phyloP scores from a whole-genome alignment of 2,888 invertebrate species.

The Kryphioiulus occultus region DNA sequence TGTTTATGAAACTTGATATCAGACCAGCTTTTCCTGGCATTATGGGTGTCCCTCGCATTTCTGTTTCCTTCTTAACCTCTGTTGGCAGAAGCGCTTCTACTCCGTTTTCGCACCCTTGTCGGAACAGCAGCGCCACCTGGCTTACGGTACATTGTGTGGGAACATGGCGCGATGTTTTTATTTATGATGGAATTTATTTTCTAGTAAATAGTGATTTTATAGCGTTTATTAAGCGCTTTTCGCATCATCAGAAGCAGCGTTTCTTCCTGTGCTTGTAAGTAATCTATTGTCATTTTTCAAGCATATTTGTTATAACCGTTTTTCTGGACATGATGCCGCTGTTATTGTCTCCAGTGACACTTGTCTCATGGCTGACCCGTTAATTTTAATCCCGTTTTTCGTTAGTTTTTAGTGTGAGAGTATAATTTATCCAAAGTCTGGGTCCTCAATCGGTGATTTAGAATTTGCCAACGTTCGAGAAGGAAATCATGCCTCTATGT shows the following conservation, averaged over 20 bases:
- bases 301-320: neutral
- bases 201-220: neutral
- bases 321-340: neutral
- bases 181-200: neutral
- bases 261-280: neutral
- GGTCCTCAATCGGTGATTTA: neutral
- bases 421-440: neutral
- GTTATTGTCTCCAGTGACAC: neutral
- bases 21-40: neutral
- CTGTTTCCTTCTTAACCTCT: neutral
- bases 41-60: neutral
- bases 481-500: constrained; percentile 43
- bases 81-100: neutral
- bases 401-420: neutral
- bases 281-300: neutral
- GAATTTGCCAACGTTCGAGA: neutral
- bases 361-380: neutral
- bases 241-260: neutral
- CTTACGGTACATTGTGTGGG: neutral
- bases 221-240: neutral
- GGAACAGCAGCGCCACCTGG: neutral
- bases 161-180: constrained; percentile 29
- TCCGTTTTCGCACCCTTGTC: neutral
- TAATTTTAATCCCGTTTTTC: neutral
- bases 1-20: too few species aligned